Percentiles rank a stretch among this genome's conserved stretches.
phyloP scores from a whole-genome alignment of 2,888 invertebrate genomes.

The Eurytoma californica region DNA sequence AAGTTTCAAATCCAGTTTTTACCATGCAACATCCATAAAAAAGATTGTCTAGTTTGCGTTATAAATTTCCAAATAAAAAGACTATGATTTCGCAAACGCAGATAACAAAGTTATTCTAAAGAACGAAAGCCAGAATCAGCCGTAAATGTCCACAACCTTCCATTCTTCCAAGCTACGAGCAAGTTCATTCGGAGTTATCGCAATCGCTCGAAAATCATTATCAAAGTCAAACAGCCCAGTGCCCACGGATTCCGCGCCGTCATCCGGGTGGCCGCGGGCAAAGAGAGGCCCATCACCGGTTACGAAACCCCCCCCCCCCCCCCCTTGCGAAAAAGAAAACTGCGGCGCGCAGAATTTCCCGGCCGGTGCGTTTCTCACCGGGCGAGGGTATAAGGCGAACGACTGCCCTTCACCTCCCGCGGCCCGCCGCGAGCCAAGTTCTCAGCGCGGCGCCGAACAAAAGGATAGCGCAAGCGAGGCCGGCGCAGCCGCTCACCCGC shows the following conservation, averaged over 20 bases:
- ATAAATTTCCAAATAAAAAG: neutral
- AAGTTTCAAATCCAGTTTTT: too few species aligned
- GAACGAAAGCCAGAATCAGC: too few species aligned
- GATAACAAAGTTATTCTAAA: too few species aligned
- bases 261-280: neutral
- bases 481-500: constrained; percentile 17
- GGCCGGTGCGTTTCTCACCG: constrained; percentile 32
- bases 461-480: constrained; percentile 60
- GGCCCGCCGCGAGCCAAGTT: constrained; percentile 37
- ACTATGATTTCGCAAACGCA: neutral
- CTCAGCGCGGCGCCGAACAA: constrained; percentile 58
- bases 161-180: too few species aligned
- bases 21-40: too few species aligned
- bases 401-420: constrained; percentile 65
- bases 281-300: neutral
- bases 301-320: neutral
- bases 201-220: too few species aligned
- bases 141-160: too few species aligned
- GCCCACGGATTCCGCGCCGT: too few species aligned
- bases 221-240: too few species aligned
- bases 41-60: too few species aligned
- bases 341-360: constrained; percentile 6
- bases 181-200: too few species aligned
- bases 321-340: neutral
- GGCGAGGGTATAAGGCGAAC: constrained; percentile 50